A percentile compares a stretch with the other conserved stretches of the same genome.
These are phyloP conservation scores for Rotaria socialis DNA, from an alignment of 2,888 invertebrate genomes.

Conservation along the genomic window DNA sequence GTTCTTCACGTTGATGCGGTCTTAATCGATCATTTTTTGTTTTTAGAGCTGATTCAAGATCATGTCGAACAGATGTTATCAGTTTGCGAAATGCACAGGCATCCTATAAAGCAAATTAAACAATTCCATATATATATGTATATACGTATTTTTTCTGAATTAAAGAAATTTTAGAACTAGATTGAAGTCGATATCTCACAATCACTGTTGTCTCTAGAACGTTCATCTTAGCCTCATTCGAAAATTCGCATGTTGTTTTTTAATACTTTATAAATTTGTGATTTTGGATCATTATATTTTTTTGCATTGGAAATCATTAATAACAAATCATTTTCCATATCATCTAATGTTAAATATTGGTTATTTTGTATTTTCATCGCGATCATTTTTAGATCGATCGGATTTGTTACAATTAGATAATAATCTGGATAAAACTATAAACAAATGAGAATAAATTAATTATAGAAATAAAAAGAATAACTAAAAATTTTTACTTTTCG, in stretches of 20 bases:
- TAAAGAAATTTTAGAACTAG: too few relatives aligned
- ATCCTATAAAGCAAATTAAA: conserved; percentile 62
- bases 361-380: conserved; percentile 81
- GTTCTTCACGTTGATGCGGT: not conserved
- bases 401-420: conserved; percentile 84
- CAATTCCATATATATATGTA: too few relatives aligned
- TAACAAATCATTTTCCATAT: conserved; percentile 81
- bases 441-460: conserved; percentile 41
- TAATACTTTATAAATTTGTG: conserved; percentile 79
- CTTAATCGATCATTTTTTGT: conserved; percentile 35
- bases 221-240: too few relatives aligned
- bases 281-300: conserved; percentile 89
- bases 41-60: conserved; percentile 29
- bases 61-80: conserved; percentile 53
- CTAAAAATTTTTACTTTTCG: conserved; percentile 65
- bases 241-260: not conserved
- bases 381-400: conserved; percentile 87
- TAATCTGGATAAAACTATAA: conserved; percentile 81
- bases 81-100: conserved; percentile 81
- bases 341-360: conserved; percentile 72
- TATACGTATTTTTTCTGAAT: too few relatives aligned
- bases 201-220: too few relatives aligned
- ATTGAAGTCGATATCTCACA: too few relatives aligned
- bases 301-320: conserved; percentile 91
- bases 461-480: conserved; percentile 40